Evolutionary conservation across 2,113 vertebrate genomes (phyloP), one percentile per base, ranked within the genome.

Genomic region (Arothron firmamentum): DNA sequence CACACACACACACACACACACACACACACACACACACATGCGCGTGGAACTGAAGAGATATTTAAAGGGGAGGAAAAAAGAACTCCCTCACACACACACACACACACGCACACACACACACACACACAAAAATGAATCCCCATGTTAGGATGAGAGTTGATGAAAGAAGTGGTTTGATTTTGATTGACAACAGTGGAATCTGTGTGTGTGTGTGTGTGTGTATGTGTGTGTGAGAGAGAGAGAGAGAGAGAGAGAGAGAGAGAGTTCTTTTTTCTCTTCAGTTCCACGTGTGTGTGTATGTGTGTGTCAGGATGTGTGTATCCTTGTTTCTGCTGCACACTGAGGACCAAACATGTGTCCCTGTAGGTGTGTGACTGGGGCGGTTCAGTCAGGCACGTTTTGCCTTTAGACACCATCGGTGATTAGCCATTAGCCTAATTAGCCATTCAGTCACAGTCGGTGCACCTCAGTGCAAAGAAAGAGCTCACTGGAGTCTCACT

Each of bases 401-500:
- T 63, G 70, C 55, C 67, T 70, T 83, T 42, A 67, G 52, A 64
- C 55, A 56, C 59, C 65, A 77, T 67, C 53, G 75, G 78, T 70
- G 68, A 38, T 9, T 38, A 38, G 34, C 34, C 34, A 38, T 38
- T 38, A 38, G 62, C 55, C 67, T 70, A 68, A 80, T 80, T 79
- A 79, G 11, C 45, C 75, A 62, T 65, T 66, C 67, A 73, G 41
- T 78, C 54, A 52, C 71, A 75, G 77, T 75, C 41, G 48, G 59
- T 41, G 56, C 42, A 52, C 43, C 52, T 17, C 51, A 47, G 56
- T 49, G 75, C 65, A 65, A 56, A 71, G 59, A 42, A 25, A 34
- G 6, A 11, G 3, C 31, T 65, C 52, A 49, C 42, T 51, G 72
- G 53, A 51, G 52, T 31, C 18, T 18, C 64, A 78, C 65, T 6